Conservation (phyloP, 2,888 invertebrate genomes). For the Drosophila tanythrix region DNA sequence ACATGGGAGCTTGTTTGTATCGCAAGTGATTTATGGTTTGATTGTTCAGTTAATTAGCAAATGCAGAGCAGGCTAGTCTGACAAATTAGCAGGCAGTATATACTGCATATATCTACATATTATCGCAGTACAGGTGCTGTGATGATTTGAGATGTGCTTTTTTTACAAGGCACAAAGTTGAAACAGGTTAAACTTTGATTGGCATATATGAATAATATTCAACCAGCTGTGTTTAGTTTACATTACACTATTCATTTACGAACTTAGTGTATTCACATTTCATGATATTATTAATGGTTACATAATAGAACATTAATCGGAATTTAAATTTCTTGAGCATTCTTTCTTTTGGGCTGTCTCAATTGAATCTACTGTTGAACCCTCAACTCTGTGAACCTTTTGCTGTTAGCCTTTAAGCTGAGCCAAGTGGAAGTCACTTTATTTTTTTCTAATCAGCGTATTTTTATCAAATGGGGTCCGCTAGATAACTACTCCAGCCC, state of each 20-base stretch:
- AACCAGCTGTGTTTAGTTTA: neutral
- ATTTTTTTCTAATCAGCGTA: conserved; percentile 54
- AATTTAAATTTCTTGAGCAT: neutral
- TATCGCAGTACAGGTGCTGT: neutral
- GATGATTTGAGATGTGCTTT: conserved; percentile 3
- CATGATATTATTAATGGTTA: neutral
- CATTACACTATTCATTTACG: neutral
- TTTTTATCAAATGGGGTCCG: conserved; percentile 36
- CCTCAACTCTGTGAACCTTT: neutral
- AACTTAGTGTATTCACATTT: neutral
- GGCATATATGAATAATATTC: neutral
- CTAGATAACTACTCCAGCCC: conserved; percentile 2
- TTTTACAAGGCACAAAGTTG: conserved; percentile 17
- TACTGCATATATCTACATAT: conserved; percentile 15
- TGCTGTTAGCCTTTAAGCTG: conserved; percentile 3
- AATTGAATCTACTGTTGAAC: conserved; percentile 12
- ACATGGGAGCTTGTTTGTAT: conserved; percentile 52
- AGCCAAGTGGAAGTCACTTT: conserved; percentile 27
- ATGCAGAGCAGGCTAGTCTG: conserved; percentile 47
- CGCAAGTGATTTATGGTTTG: conserved; percentile 64
- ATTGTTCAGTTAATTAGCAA: conserved; percentile 76
- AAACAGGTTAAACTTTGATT: neutral
- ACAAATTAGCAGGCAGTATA: conserved; percentile 41
- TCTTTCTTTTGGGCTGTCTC: neutral
- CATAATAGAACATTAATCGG: neutral